Percentiles rank a stretch among this genome's conserved stretches.
Evolutionary conservation across 2,888 invertebrate species (phyloP).

Genomic region (Camptogramma bilineatum): DNA sequence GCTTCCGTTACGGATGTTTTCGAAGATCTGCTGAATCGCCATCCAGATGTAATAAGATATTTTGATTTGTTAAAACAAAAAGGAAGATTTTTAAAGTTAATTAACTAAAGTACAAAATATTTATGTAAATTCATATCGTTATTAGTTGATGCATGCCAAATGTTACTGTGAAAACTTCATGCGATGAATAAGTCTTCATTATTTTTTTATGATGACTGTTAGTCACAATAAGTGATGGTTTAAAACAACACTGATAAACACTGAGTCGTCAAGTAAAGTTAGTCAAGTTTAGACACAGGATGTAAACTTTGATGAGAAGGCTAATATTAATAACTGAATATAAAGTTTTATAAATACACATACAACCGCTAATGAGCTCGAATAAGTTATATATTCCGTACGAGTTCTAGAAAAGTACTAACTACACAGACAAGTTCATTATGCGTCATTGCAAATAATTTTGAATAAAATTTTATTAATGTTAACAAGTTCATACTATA

Average conservation of each 20-base stretch:
- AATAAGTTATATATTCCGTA: constrained; percentile 13
- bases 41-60: too few relatives aligned
- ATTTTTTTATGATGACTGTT: constrained; percentile 23
- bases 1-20: too few relatives aligned
- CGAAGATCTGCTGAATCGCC: too few relatives aligned
- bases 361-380: constrained; percentile 31
- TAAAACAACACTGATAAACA: constrained; percentile 20
- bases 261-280: constrained; percentile 21
- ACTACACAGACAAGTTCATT: constrained; percentile 39
- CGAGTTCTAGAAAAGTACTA: constrained; percentile 32
- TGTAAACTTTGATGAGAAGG: neutral
- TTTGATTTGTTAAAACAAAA: neutral
- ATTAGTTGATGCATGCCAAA: constrained; percentile 32
- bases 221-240: constrained; percentile 23
- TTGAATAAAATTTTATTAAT: constrained; percentile 67
- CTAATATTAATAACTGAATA: neutral
- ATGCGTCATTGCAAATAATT: constrained; percentile 52
- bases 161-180: constrained; percentile 30
- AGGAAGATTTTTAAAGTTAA: constrained; percentile 28
- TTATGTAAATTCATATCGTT: constrained; percentile 13
- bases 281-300: constrained; percentile 13
- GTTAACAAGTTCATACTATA: constrained; percentile 74
- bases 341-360: constrained; percentile 22
- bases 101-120: constrained; percentile 9
- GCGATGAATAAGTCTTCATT: constrained; percentile 22